phyloP scores from a whole-genome alignment of 1,140 invertebrate species.

The Lucilia cuprina region DNA sequence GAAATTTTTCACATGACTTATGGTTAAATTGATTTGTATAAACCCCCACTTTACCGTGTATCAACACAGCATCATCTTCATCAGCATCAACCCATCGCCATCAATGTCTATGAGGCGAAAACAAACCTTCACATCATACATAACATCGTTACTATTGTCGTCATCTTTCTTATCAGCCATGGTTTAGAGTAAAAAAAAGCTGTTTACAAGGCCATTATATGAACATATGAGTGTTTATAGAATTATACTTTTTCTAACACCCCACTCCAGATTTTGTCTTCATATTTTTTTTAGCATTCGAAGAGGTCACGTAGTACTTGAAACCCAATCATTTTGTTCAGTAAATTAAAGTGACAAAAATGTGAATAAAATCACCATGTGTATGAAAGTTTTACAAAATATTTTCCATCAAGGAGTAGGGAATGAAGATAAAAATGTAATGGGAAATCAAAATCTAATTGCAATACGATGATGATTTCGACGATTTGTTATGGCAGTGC shows the following conservation, averaged over 20 bases:
- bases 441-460: not conserved
- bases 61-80: not conserved
- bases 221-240: not conserved
- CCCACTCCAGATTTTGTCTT: not conserved
- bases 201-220: not conserved
- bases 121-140: not conserved
- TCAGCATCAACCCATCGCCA: not conserved
- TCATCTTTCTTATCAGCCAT: not conserved
- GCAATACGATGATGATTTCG: conserved; percentile 5
- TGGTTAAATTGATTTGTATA: conserved; percentile 11
- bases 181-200: not conserved
- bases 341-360: conserved; percentile 18
- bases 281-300: not conserved
- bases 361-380: not conserved
- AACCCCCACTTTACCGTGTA: not conserved
- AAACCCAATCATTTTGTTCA: conserved; percentile 7
- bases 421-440: too few relatives aligned
- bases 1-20: conserved; percentile 11
- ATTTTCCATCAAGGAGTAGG: too few relatives aligned
- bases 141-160: not conserved
- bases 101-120: not conserved
- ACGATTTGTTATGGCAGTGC: conserved; percentile 22
- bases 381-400: too few relatives aligned
- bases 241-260: too few relatives aligned
- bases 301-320: not conserved